Base-by-base conservation (phyloP, 2,797 vertebrate species). In the Strix occidentalis region DNA sequence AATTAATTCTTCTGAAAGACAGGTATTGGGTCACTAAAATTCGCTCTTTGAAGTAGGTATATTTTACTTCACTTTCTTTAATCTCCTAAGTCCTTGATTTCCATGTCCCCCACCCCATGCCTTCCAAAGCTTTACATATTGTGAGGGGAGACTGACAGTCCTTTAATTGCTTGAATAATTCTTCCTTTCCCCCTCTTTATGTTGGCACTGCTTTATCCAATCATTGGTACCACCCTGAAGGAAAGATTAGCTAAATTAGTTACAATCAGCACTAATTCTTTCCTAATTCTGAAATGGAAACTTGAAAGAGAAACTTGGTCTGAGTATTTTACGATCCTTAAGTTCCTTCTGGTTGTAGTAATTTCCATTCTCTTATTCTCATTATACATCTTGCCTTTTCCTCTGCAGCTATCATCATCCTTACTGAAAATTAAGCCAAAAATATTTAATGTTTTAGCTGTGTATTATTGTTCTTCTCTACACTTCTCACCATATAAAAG, bases 161-260 rank as follows among this genome's bases (percentile, higher is more conserved):
- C 77, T 84, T 85, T 64, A 87, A 68, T 23, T 89, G 57, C 50
- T 89, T 84, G 53, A 21, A 18, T 64, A 65, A 75, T 43, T 89
- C 45, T 83, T 85, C 37, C 53, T 80, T 82, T 83, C 48, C 43
- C 61, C 23, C 23, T 50, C 76, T 69, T 79, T 41, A 51, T 4
- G 23, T n/a, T 85, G 72, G 71, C 45, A 75, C 29, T 64, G 53
- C 51, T 87, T 85, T 71, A 69, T 91, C 41, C 79, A 83, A 4
- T 83, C 78, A 35, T 1, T 53, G 45, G 76, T 87, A 84, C 28
- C 66, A 94, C 70, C 63, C 84, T 80, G 84, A 89, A 79, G 84
- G 77, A 90, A 94, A 93, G 78, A 92, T 35, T 35, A 86, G 61
- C 65, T 87, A 81, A 84, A 96, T 77, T 43, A 89, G 45, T 93